Base-by-base conservation (phyloP, 1,140 invertebrate species). In the Sminthurides bifidus region DNA sequence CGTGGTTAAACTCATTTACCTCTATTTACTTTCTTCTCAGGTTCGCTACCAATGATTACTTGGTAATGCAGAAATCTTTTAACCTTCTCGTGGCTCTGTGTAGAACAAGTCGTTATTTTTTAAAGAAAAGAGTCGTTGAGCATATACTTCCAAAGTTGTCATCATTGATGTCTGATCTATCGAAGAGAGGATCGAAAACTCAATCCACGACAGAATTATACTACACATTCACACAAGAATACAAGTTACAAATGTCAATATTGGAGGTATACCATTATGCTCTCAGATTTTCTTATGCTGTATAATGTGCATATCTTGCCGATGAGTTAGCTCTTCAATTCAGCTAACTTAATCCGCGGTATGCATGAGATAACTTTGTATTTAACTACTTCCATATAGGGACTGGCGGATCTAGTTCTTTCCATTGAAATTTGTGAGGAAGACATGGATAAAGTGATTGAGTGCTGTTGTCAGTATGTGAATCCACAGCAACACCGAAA, bases 31-130 rank as follows among this genome's bases (percentile, higher is more conserved):
- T 15, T 48, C 17, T 53, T 29, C 48, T 49, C 24, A 63, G 63
- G 26, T 58, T 64, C 21, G 15, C 35, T 2, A 59, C 61, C 23
- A 58, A 43, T 27, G 63, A 64, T 45, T 57, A 56, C 21, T 43
- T 57, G 0, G 55, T 64, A 1, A 43, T 64, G 15, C 40, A 59
- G n/a, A 61, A 64, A 30, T 57, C 63, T 3, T 64, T 64, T 53
- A 59, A 64, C 26, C 43, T 64, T 0, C 45, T 64, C 10, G 14
- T 56, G 15, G 27, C 53, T 2, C 19, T 64, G 21, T 48, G 48
- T 33, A 51, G 15, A 26, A 23, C 17, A 3, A 48, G 52, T 30
- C 54, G 55, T 1, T 38, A 50, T 10, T 64, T 64, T 52, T 40
- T 64, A 0, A 56, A 33, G 19, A 58, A 61, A 26, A 53, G 63